Conservation (phyloP, 2,113 vertebrate genomes). For the Oncorhynchus keta region DNA sequence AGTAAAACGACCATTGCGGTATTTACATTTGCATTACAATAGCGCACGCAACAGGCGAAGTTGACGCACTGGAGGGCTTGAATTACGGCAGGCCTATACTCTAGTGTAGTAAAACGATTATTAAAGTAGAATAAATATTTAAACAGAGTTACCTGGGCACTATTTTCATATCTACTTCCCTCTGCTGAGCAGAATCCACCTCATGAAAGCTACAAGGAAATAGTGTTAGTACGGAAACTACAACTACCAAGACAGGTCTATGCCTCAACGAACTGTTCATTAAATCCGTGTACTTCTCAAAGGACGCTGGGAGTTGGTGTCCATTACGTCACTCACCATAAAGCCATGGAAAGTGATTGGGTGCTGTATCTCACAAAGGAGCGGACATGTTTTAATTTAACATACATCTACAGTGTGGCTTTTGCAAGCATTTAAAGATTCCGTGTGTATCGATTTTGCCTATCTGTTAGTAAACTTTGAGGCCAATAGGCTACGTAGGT, state of each 20-base stretch:
- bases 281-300: not conserved
- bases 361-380: not conserved
- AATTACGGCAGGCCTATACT: not conserved
- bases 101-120: not conserved
- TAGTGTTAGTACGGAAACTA: slow-evolving; percentile 50
- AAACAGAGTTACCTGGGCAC: slow-evolving; percentile 69
- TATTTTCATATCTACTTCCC: slow-evolving; percentile 75
- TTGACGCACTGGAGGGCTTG: not conserved
- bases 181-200: slow-evolving; percentile 67
- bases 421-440: not conserved
- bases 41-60: slow-evolving; percentile 41
- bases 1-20: slow-evolving; percentile 21
- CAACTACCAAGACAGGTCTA: slow-evolving; percentile 45
- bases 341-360: not conserved
- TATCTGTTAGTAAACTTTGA: not conserved
- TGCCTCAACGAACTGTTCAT: not conserved
- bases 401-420: too few species aligned
- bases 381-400: not conserved
- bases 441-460: not conserved
- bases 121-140: not conserved
- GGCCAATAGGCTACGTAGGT: not conserved
- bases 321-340: not conserved
- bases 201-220: slow-evolving; percentile 61
- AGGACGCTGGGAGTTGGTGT: slow-evolving; percentile 51
- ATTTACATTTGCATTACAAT: not conserved